These are phyloP conservation scores for Oryzias javanicus DNA, from an alignment of 2,113 vertebrate species.

Conservation along the genomic window DNA sequence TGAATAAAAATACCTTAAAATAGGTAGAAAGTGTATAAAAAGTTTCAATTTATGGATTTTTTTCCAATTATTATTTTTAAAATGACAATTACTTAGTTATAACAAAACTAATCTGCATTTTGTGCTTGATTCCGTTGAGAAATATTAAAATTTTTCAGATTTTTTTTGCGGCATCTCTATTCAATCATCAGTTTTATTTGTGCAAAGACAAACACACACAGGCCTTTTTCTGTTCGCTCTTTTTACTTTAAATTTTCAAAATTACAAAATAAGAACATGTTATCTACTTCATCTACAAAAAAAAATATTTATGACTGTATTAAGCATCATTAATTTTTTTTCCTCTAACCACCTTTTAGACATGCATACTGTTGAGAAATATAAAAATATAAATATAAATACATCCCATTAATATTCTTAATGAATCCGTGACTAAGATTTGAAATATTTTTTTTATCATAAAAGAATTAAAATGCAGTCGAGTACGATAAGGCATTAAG, in stretches of 20 bases:
- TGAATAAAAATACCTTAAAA: too few species aligned
- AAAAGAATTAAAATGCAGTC: constrained; percentile 79
- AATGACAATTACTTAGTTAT: too few species aligned
- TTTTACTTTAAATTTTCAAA: constrained; percentile 81
- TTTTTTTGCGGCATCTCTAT: too few species aligned
- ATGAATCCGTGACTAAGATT: constrained; percentile 78
- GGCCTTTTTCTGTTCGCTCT: constrained; percentile 52
- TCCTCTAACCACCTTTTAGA: constrained; percentile 76
- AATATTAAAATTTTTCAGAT: too few species aligned
- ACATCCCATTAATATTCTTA: constrained; percentile 81
- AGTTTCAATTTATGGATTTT: too few species aligned
- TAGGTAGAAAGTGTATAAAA: too few species aligned
- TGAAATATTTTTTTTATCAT: constrained; percentile 76
- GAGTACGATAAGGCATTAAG: constrained; percentile 82
- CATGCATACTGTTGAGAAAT: constrained; percentile 84
- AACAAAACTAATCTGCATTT: background rate
- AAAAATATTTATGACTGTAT: constrained; percentile 72
- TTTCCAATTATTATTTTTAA: too few species aligned
- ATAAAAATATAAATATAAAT: constrained; percentile 87
- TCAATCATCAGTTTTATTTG: background rate
- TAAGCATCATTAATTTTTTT: constrained; percentile 73
- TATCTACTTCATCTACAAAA: constrained; percentile 80
- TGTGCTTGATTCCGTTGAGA: too few species aligned
- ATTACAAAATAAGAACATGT: constrained; percentile 83
- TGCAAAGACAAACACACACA: constrained; percentile 33